Percentiles rank a stretch among this genome's conserved stretches.
These are phyloP conservation scores for Dolomedes plantarius DNA, from an alignment of 2,888 invertebrate genomes.

Conservation along the genomic window DNA sequence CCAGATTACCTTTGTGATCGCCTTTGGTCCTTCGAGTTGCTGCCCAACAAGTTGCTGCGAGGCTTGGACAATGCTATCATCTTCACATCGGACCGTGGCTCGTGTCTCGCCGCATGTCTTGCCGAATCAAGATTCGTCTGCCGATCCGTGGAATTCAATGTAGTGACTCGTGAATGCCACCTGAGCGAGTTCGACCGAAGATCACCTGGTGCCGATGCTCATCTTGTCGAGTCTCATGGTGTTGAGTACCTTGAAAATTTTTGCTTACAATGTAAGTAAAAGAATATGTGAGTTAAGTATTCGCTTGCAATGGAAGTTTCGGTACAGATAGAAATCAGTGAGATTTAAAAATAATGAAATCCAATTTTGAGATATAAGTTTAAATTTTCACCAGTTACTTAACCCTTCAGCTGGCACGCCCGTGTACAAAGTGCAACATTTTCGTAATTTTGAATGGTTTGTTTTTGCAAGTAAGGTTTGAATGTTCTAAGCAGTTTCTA, in stretches of 20 bases:
- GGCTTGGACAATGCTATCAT: slow-evolving; percentile 93
- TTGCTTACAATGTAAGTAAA: slow-evolving; percentile 84
- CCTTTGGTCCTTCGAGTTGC: slow-evolving; percentile 94
- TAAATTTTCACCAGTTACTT: no score
- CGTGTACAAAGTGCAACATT: no score
- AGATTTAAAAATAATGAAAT: no score
- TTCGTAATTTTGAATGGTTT: no score
- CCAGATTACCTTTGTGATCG: slow-evolving; percentile 90
- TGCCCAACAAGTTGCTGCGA: slow-evolving; percentile 93
- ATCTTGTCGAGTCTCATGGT: slow-evolving; percentile 91
- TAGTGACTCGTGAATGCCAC: slow-evolving; percentile 92
- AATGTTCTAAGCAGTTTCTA: no score
- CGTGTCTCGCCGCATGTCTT: slow-evolving; percentile 92
- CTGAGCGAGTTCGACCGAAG: slow-evolving; percentile 93
- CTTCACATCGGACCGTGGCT: slow-evolving; percentile 95
- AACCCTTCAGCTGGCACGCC: no score
- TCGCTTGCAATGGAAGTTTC: neutral
- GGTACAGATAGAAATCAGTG: neutral
- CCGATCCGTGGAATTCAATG: slow-evolving; percentile 94
- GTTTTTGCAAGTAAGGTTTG: no score
- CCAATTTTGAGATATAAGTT: no score
- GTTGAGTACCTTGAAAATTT: slow-evolving; percentile 92
- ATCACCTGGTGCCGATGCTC: slow-evolving; percentile 89
- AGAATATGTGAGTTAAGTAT: no score
- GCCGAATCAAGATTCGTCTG: slow-evolving; percentile 95